Base-by-base conservation (phyloP, 2,797 vertebrate genomes). In the Xiphorhynchus erythropygius region DNA sequence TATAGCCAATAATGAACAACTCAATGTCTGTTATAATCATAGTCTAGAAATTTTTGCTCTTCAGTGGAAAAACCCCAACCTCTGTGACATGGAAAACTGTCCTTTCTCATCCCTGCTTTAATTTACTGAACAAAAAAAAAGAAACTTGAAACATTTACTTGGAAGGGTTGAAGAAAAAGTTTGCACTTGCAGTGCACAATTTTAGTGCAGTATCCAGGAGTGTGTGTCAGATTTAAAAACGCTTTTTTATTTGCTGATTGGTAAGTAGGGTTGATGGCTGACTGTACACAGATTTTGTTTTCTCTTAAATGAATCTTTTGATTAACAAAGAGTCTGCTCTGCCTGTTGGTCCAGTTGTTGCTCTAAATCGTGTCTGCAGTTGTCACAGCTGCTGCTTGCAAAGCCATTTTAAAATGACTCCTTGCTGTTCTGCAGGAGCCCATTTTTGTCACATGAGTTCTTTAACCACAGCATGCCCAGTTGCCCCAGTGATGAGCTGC, bases 301-400 rank as follows among this genome's bases (percentile, higher is more conserved):
- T n/a, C n/a, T n/a, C n/a, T n/a, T n/a, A n/a, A n/a, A n/a, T n/a
- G n/a, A n/a, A n/a, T n/a, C n/a, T n/a, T n/a, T n/a, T n/a, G n/a
- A n/a, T n/a, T 78, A 82, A 74, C 3, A 2, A 59, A 81, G 87
- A 32, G 25, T 49, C 64, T 68, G 62, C 74, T 50, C 62, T 77
- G n/a, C 17, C 41, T 27, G 50, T 55, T 46, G 77, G 47, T 63
- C 57, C 50, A 27, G n/a, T 50, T 56, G 60, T 42, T 46, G 7
- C 65, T 42, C 79, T 62, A 25, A 52, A 47, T 28, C 1, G 2
- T 33, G 25, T 15, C 59, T 69, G 27, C 33, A 55, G 70, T 25
- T 91, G 75, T 21, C 71, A 87, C 85, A 83, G 39, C 47, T 69
- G 53, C 76, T 70, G 17, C 53, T 83, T 75, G 44, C 18, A 81